phyloP scores from a whole-genome alignment of 1,140 invertebrate species.

The Magallana angulata region DNA sequence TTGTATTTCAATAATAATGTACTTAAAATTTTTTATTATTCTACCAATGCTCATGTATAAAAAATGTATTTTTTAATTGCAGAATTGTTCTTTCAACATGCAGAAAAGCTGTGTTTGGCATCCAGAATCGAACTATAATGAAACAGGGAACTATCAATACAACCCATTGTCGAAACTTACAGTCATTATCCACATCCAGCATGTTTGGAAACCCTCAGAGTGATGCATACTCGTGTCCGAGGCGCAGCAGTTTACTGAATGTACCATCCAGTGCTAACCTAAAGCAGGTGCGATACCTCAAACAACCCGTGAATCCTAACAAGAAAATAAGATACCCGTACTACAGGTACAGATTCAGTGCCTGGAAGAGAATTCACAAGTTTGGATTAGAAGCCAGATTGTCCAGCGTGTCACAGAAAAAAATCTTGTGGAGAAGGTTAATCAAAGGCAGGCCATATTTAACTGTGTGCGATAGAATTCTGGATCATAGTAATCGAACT shows the following conservation, averaged over 20 bases:
- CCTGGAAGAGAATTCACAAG: slow-evolving; percentile 51
- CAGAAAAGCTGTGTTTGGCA: neutral
- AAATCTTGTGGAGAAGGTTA: slow-evolving; percentile 45
- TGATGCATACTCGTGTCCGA: neutral
- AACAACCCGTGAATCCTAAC: slow-evolving; percentile 5
- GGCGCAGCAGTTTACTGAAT: neutral
- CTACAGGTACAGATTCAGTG: slow-evolving; percentile 42
- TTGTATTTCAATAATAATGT: too few species aligned
- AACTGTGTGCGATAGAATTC: slow-evolving; percentile 29
- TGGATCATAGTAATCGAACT: slow-evolving; percentile 39
- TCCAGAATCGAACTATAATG: neutral
- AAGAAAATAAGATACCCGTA: neutral
- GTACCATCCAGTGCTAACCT: neutral
- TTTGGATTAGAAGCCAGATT: slow-evolving; percentile 48
- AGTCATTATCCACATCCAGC: neutral
- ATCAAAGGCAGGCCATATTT: slow-evolving; percentile 47
- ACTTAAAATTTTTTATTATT: too few species aligned
- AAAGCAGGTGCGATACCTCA: neutral
- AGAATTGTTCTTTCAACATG: slow-evolving; percentile 7
- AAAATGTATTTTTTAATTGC: neutral
- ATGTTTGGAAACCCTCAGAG: neutral
- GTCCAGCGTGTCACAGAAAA: neutral
- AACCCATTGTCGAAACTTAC: neutral
- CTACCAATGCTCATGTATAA: too few species aligned
- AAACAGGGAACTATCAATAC: neutral